These are phyloP conservation scores for Antennarius striatus DNA, from an alignment of 2,113 vertebrate species.

Conservation along the genomic window DNA sequence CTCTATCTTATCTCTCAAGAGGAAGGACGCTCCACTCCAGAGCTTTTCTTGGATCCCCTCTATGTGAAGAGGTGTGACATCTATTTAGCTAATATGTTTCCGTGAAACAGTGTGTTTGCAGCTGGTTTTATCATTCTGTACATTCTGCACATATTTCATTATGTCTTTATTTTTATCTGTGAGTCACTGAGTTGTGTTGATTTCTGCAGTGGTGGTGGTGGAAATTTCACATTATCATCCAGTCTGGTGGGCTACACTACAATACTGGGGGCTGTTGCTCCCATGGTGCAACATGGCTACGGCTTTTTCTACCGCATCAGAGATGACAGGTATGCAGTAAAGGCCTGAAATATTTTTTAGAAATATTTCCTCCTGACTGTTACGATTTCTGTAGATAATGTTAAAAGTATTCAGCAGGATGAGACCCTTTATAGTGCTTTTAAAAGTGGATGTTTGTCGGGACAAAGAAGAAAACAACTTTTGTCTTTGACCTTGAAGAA, in stretches of 20 bases:
- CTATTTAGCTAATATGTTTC: background rate
- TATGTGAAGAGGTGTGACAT: constrained; percentile 85
- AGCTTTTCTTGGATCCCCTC: constrained; percentile 88
- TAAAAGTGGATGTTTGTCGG: too few species aligned
- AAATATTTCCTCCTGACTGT: too few species aligned
- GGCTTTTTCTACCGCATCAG: constrained; percentile 94
- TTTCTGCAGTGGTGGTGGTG: constrained; percentile 88
- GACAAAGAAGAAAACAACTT: too few species aligned
- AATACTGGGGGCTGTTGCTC: constrained; percentile 80
- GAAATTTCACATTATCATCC: constrained; percentile 93
- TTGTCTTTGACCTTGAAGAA: background rate
- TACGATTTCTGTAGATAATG: background rate
- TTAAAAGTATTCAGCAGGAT: too few species aligned
- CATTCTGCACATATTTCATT: background rate
- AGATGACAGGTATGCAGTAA: constrained; percentile 86
- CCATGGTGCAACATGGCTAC: constrained; percentile 92
- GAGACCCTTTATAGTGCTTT: too few species aligned
- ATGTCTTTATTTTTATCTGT: too few species aligned
- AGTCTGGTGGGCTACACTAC: constrained; percentile 92
- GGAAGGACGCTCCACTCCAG: constrained; percentile 84
- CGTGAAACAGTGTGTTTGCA: background rate
- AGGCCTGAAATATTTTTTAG: background rate
- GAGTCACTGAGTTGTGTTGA: too few species aligned
- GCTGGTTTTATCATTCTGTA: background rate
- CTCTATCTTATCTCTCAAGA: constrained; percentile 89